Conservation (phyloP, 2,113 vertebrate species). For the Clarias batrachus region DNA sequence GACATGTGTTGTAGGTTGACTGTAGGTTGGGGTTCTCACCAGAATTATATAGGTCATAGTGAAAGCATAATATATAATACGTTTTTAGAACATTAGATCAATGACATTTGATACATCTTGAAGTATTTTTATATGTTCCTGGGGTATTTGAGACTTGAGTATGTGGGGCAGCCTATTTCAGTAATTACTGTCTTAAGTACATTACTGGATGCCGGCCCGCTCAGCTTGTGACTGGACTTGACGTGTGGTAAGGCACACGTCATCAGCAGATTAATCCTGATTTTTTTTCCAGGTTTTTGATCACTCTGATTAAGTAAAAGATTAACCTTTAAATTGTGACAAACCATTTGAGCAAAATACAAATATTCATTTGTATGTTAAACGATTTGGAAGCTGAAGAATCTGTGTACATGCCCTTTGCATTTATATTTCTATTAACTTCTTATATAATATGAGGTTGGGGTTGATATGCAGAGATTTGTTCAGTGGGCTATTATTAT, state of each 20-base stretch:
- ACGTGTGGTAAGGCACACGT: neutral
- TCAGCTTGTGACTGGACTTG: neutral
- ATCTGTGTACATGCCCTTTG: neutral
- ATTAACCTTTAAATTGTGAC: neutral
- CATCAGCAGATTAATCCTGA: neutral
- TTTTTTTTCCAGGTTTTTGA: neutral
- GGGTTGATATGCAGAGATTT: constrained; percentile 5
- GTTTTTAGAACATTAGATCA: neutral
- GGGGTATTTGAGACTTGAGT: neutral
- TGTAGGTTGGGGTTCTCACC: too few species aligned
- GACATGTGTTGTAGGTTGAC: too few species aligned
- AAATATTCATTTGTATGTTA: neutral
- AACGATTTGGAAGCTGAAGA: neutral
- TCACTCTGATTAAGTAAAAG: neutral
- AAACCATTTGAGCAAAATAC: neutral
- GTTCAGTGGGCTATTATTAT: constrained; percentile 21
- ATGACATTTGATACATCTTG: neutral
- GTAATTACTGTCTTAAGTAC: constrained; percentile 18
- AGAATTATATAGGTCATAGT: neutral
- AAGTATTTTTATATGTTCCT: neutral
- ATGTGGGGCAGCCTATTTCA: neutral
- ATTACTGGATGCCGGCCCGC: neutral
- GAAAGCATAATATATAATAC: neutral
- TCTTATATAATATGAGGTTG: neutral
- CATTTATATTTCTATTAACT: neutral